phyloP scores from a whole-genome alignment of 1,140 invertebrate species.

The Delia radicum region DNA sequence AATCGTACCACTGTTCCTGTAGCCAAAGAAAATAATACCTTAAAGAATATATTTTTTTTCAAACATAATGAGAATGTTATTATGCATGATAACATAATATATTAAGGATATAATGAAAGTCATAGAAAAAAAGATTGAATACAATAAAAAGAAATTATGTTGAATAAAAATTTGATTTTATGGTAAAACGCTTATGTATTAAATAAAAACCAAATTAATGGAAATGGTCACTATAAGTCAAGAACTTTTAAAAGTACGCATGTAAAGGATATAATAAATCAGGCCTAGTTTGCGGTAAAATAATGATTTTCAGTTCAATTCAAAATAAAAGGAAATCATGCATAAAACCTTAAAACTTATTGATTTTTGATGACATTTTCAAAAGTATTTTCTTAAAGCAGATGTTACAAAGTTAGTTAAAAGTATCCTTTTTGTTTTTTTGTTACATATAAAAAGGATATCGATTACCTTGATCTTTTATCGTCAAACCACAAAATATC shows the following conservation, averaged over 20 bases:
- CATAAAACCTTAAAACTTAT: not conserved
- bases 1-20: no score
- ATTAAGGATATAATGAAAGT: not conserved
- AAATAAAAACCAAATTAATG: not conserved
- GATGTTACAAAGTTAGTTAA: not conserved
- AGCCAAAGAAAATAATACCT: not conserved
- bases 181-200: not conserved
- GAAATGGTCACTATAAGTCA: not conserved
- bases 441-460: not conserved
- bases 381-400: not conserved
- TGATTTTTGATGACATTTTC: not conserved
- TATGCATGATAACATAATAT: not conserved
- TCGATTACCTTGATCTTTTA: conserved; percentile 11
- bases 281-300: not conserved
- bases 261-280: no score
- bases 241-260: no score
- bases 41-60: no score
- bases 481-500: not conserved
- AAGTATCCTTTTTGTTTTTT: not conserved
- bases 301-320: not conserved
- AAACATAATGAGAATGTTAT: not conserved
- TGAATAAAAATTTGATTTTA: not conserved
- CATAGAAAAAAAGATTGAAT: not conserved
- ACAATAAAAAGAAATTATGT: not conserved
- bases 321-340: not conserved